Conservation (phyloP, 2,888 invertebrate genomes). For the Cheilosia variabilis region DNA sequence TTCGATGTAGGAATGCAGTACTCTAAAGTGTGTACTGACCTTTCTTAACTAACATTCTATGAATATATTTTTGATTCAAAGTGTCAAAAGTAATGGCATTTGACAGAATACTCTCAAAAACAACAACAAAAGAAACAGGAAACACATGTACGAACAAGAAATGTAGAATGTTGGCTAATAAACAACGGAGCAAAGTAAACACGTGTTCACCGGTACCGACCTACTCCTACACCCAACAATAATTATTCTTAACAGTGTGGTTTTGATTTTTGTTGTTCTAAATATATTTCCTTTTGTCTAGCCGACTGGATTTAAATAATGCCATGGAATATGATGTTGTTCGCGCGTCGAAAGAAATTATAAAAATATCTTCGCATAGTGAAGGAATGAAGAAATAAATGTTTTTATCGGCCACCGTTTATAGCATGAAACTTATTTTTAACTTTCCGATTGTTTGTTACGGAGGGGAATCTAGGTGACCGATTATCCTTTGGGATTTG, state of each 20-base stretch:
- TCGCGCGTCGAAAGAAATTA: conserved; percentile 34
- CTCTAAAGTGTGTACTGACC: too few species aligned
- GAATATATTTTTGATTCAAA: too few species aligned
- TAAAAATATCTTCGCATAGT: conserved; percentile 10
- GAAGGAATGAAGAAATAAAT: conserved; percentile 3
- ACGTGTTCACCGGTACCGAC: not conserved
- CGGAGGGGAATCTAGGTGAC: not conserved
- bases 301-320: conserved; percentile 45
- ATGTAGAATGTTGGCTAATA: not conserved
- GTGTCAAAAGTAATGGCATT: too few species aligned
- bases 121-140: too few species aligned
- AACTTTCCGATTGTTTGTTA: not conserved
- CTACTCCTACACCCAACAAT: not conserved
- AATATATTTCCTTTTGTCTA: conserved; percentile 44
- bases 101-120: too few species aligned
- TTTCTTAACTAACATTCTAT: too few species aligned
- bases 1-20: too few species aligned
- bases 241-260: conserved; percentile 11
- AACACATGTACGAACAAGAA: too few species aligned
- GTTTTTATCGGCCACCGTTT: not conserved
- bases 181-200: conserved; percentile 1
- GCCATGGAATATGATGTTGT: conserved; percentile 45
- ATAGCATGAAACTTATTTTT: conserved; percentile 6
- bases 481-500: too few species aligned
- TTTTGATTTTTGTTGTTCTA: conserved; percentile 11